Percentiles rank a stretch among this genome's conserved stretches.
These are phyloP conservation scores for Antechinus stuartii DNA, from an alignment of 2,113 vertebrate genomes.

Conservation along the genomic window DNA sequence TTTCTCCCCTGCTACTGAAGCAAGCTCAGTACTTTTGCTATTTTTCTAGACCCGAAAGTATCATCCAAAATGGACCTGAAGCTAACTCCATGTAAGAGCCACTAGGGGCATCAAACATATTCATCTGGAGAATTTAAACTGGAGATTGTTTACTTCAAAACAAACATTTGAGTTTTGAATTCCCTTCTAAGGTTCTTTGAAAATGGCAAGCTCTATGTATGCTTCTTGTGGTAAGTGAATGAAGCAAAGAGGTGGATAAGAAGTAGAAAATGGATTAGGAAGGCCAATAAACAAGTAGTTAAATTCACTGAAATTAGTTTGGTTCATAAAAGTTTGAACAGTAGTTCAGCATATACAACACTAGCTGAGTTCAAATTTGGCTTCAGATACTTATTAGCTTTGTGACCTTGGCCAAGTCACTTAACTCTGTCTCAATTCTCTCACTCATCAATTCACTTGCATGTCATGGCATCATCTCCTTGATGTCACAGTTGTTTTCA, in stretches of 20 bases:
- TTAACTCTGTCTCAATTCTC: too few relatives aligned
- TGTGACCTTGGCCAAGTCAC: neutral
- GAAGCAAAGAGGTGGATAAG: neutral
- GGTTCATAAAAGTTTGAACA: neutral
- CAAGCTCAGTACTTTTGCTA: neutral
- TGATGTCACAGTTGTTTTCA: too few relatives aligned
- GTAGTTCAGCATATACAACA: neutral
- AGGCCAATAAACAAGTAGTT: accelerated
- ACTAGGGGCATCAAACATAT: neutral
- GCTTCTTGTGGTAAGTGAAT: neutral
- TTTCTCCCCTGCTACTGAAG: neutral
- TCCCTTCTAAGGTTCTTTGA: constrained; percentile 15
- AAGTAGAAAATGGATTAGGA: neutral
- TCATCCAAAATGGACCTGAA: constrained; percentile 17
- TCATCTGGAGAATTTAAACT: constrained; percentile 32
- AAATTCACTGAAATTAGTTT: neutral
- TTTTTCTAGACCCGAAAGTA: constrained; percentile 32
- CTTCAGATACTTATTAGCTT: neutral
- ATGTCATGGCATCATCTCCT: too few relatives aligned
- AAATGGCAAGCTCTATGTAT: neutral
- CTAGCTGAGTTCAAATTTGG: neutral
- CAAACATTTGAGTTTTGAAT: constrained; percentile 32
- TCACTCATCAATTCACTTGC: too few relatives aligned
- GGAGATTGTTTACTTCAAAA: constrained; percentile 4
- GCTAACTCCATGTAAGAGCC: neutral